A percentile compares a stretch with the other conserved stretches of the same genome.
These are phyloP conservation scores for Coryphaenoides rupestris DNA, from an alignment of 2,113 vertebrate species.

Conservation along the genomic window DNA sequence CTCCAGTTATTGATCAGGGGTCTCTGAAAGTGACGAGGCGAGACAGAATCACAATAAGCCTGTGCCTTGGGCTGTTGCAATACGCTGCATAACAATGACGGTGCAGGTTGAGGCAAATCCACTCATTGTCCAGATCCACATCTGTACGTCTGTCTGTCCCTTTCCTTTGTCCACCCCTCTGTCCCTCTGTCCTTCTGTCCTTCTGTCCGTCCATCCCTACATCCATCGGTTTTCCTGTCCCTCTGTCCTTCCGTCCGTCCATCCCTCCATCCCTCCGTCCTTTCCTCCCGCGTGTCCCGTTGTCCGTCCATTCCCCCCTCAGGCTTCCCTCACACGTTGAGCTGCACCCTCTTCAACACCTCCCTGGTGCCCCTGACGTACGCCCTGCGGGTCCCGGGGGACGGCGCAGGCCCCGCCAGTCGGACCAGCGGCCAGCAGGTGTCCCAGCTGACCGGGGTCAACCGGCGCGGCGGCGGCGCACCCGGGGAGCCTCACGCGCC, in stretches of 20 bases:
- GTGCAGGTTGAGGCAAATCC: too few relatives aligned
- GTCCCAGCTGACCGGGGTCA: conserved; percentile 7
- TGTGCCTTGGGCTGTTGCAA: too few relatives aligned
- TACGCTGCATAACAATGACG: too few relatives aligned
- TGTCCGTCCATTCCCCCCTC: not conserved
- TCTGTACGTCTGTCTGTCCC: not conserved
- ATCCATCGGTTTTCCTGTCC: not conserved
- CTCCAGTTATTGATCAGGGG: too few relatives aligned
- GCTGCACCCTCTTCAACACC: conserved; percentile 78
- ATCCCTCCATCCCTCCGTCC: not conserved
- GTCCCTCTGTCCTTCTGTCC: not conserved
- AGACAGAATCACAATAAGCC: too few relatives aligned
- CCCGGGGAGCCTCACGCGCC: not conserved
- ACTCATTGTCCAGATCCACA: too few relatives aligned
- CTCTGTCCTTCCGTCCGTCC: not conserved
- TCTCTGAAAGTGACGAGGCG: too few relatives aligned
- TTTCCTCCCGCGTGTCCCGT: not conserved
- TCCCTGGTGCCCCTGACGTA: conserved; percentile 80
- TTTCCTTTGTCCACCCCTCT: not conserved
- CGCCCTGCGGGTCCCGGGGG: conserved; percentile 74
- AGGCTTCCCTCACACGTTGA: conserved; percentile 79
- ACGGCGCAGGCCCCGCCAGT: conserved; percentile 69
- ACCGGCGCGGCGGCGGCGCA: conserved; percentile 50
- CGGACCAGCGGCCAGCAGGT: conserved; percentile 48
- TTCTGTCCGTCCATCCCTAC: not conserved